Evolutionary conservation across 2,888 invertebrate species (phyloP).

Genomic region (Andrena fulva): DNA sequence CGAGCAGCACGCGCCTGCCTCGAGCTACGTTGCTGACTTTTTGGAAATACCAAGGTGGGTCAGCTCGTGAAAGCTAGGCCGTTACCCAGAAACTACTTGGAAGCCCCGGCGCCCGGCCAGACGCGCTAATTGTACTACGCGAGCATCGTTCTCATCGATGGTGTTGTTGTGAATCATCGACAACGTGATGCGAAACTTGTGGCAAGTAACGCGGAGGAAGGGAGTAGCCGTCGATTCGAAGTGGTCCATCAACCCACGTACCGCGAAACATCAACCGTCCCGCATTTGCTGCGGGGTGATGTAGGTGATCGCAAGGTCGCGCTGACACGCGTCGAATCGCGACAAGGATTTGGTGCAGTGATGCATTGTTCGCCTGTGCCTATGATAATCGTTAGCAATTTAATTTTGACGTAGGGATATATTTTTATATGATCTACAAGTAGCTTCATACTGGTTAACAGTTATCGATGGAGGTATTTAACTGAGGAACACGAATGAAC

Average conservation of each 20-base stretch:
- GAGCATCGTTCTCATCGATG: constrained; percentile 65
- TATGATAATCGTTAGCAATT: too few species aligned
- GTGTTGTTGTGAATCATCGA: constrained; percentile 63
- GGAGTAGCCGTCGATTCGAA: constrained; percentile 27
- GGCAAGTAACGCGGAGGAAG: constrained; percentile 20
- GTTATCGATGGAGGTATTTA: too few species aligned
- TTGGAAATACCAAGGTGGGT: constrained; percentile 63
- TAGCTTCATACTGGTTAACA: neutral
- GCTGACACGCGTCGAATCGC: neutral
- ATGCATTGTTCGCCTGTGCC: too few species aligned
- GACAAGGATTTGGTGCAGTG: neutral
- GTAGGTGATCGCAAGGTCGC: constrained; percentile 37
- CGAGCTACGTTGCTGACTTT: constrained; percentile 56
- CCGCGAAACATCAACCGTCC: constrained; percentile 45
- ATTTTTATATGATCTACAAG: neutral
- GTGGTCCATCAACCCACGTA: constrained; percentile 32
- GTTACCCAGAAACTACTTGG: constrained; percentile 67
- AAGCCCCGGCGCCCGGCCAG: constrained; percentile 56
- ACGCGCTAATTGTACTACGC: constrained; percentile 66
- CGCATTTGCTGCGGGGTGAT: constrained; percentile 2
- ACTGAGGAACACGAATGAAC: too few species aligned
- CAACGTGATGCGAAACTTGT: neutral
- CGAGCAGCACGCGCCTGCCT: constrained; percentile 46
- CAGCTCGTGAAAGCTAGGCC: constrained; percentile 41
- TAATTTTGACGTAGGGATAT: too few species aligned